Conservation (phyloP, 1,140 invertebrate genomes). For the Drosophila aff. region DNA sequence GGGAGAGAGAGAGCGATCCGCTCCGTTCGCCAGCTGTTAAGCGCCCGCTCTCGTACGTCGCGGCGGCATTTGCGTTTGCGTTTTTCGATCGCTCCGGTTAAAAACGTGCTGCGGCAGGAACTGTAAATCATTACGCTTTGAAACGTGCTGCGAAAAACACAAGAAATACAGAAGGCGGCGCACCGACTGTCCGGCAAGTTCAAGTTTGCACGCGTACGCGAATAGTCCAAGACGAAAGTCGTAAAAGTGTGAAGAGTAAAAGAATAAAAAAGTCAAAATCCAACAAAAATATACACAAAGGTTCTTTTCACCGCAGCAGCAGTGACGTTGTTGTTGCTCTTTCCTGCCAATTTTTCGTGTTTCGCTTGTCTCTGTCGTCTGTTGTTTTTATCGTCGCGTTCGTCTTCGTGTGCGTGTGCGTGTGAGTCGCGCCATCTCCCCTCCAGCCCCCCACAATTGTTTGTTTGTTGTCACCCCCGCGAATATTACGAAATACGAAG, state of each 20-base stretch:
- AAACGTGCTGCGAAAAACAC: slow-evolving; percentile 65
- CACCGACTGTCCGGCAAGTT: slow-evolving; percentile 53
- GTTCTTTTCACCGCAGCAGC: slow-evolving; percentile 31
- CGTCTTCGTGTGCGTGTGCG: slow-evolving; percentile 27
- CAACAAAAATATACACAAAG: slow-evolving; percentile 37
- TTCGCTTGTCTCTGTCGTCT: slow-evolving; percentile 30
- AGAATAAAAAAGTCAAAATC: slow-evolving; percentile 32
- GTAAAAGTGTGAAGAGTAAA: slow-evolving; percentile 48
- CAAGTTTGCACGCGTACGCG: slow-evolving; percentile 51
- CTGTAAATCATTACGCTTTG: slow-evolving; percentile 77
- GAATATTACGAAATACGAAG: slow-evolving; percentile 14
- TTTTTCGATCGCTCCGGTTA: slow-evolving; percentile 67
- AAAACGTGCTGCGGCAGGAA: slow-evolving; percentile 78
- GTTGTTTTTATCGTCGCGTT: slow-evolving; percentile 72
- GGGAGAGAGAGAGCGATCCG: slow-evolving; percentile 9
- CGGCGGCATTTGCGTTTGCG: slow-evolving; percentile 25
- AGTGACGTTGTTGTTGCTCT: slow-evolving; percentile 37
- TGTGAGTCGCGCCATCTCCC: slow-evolving; percentile 12
- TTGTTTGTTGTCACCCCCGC: slow-evolving; percentile 42
- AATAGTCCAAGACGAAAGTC: slow-evolving; percentile 60
- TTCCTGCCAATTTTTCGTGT: slow-evolving; percentile 51
- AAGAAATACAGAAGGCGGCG: slow-evolving; percentile 2
- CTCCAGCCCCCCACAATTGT: not conserved
- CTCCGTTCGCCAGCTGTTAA: slow-evolving; percentile 19
- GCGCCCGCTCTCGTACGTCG: slow-evolving; percentile 9